Evolutionary conservation across 2,797 vertebrate species (phyloP), one percentile per base, ranked within the genome.

Genomic region (Glossophaga mutica): DNA sequence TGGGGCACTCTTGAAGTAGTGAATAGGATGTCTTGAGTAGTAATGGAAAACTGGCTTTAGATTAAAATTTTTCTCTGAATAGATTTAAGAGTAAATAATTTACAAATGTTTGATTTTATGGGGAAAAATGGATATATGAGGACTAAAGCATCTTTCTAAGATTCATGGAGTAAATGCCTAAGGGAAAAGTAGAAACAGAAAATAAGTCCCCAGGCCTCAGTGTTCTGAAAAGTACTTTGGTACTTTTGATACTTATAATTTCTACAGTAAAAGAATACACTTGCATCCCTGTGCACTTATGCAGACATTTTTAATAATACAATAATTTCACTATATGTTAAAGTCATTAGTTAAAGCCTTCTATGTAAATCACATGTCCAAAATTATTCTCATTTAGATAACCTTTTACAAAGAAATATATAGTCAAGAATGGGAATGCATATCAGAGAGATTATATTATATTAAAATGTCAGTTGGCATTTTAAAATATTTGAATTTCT

Each of bases 401-500:
- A 78, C 0, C 34, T 73, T 76, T 85, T 29, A 16, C 5, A 85
- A 76, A 81, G 15, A 90, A 85, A 84, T 59, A 48, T 6, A 86
- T 14, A 39, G 34, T 79, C 39, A 94, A 42, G 37, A 87, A 90
- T 70, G 62, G 9, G 34, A 71, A 65, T 82, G 9, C 10, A 26
- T 29, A 62, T 87, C 90, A n/a, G 32, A 65, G 62, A n/a, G 12
- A 65, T 65, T n/a, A n/a, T 65, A 65, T 62, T 62, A 62, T 62
- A 62, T 32, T 62, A 32, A 62, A 62, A 62, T 62, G 29, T 11
- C 0, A 76, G 70, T 67, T 77, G 62, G n/a, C 24, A 84, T 55
- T 89, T 95, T 91, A 46, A 85, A 29, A 46, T 55, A 52, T 67
- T 91, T 91, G 85, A 81, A 93, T 21, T 93, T 44, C 59, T 52